Base-by-base conservation (phyloP, 2,113 vertebrate species). In the Vireo altiloquus region DNA sequence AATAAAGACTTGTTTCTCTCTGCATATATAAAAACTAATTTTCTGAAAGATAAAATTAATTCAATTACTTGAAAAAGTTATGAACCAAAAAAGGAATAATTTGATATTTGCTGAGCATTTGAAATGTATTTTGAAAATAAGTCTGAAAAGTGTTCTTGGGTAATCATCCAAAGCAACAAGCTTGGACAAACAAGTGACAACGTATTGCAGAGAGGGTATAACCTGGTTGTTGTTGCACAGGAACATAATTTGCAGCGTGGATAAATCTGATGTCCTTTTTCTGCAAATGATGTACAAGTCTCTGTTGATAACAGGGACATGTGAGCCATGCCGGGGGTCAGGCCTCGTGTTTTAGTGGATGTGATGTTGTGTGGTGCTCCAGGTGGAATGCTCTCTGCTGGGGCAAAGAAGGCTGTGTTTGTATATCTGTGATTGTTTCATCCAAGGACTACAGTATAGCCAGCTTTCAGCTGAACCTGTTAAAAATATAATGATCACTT, bases 281-380 rank as follows among this genome's bases (percentile, higher is more conserved):
- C 47, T 77, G 39, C 13, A 61, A 9, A 9, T 31, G 20, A 2
- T 60, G 15, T 15, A 11, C 9, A 39, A 5, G n/a, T 30, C 18
- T 1, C 14, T 80, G 40, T 37, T 63, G 13, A 0, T 49, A 9
- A 6, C 8, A 40, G 53, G 24, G 20, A 5, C 0, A 0, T 20
- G 23, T 56, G 40, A 68, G 40, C 37, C 19, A 0, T 23, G 40
- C 3, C 21, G 49, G 28, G 11, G 33, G 28, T 54, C 42, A 44
- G 33, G 5, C 24, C 46, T 53, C 0, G 0, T 44, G 30, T 2
- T 71, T 21, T 4, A 12, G 13, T 7, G 5, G 18, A 9, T 17
- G 11, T 21, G 63, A 7, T 79, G 53, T 2, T 37, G 1, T 3
- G 11, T 16, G 59, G 5, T 75, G 69, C 31, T 70, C 17, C 15